Percentiles rank a stretch among this genome's conserved stretches.
phyloP scores from a whole-genome alignment of 1,140 invertebrate genomes.

The Listronotus oregonensis region DNA sequence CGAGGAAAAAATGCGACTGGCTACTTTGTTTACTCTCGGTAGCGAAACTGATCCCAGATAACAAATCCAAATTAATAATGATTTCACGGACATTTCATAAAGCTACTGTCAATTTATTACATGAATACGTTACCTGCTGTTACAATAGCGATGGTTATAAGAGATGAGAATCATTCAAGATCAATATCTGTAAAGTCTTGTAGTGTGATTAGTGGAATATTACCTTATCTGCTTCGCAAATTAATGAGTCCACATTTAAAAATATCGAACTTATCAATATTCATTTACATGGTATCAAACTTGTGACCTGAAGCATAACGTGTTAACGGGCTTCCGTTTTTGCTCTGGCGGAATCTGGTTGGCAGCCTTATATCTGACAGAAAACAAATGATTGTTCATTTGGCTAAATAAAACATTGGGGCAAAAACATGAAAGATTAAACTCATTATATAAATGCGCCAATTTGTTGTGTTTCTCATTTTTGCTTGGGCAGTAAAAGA shows the following conservation, averaged over 20 bases:
- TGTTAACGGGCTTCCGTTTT: constrained; percentile 32
- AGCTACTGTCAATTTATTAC: no score
- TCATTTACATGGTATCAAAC: constrained; percentile 20
- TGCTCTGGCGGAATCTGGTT: constrained; percentile 3
- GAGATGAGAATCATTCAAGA: no score
- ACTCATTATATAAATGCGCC: constrained; percentile 26
- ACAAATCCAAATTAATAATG: no score
- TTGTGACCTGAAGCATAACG: constrained; percentile 29
- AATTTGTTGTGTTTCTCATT: constrained; percentile 24
- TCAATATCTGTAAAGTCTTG: no score
- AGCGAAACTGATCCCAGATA: no score
- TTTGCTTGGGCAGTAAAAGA: neutral
- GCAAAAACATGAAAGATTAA: constrained; percentile 23
- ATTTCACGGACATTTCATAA: no score
- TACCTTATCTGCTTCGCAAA: constrained; percentile 14
- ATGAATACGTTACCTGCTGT: no score
- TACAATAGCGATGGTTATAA: no score
- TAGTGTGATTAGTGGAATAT: constrained; percentile 4
- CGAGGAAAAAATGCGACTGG: no score
- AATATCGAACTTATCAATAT: constrained; percentile 30
- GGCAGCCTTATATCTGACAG: constrained; percentile 22
- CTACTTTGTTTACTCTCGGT: no score
- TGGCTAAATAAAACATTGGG: constrained; percentile 7
- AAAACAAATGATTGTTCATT: constrained; percentile 19
- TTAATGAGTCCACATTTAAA: constrained; percentile 24